Conservation (phyloP, 2,113 vertebrate genomes). For the Oncorhynchus tshawytscha region DNA sequence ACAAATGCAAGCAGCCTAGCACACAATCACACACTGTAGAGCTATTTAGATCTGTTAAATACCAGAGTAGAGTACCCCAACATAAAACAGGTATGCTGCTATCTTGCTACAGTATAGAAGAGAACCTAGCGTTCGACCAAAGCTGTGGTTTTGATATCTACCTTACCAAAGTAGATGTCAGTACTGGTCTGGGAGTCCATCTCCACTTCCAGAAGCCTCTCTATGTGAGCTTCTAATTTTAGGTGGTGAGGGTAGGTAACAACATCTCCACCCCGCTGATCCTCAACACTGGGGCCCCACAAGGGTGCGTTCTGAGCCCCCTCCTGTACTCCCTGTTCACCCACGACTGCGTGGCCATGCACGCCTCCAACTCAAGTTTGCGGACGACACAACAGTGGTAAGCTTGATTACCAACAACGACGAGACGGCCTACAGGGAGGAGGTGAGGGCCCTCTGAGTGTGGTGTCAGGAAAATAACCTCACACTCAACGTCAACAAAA, state of each 20-base stretch:
- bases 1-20: not conserved
- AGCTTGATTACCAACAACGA: no score
- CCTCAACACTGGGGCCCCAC: no score
- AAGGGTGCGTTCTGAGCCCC: no score
- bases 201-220: conserved; percentile 25
- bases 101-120: not conserved
- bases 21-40: not conserved
- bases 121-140: not conserved
- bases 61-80: not conserved
- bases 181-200: conserved; percentile 35
- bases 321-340: no score
- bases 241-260: not conserved
- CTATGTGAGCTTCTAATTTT: conserved; percentile 52
- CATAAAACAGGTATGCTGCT: not conserved
- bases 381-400: no score
- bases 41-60: not conserved
- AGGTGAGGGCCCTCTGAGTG: no score
- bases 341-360: no score
- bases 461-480: no score
- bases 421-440: no score
- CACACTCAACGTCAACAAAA: no score
- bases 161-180: conserved; percentile 49
- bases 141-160: not conserved
- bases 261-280: no score
- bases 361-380: no score